Conservation (phyloP, 2,797 vertebrate species). For the Vespertilio murinus region DNA sequence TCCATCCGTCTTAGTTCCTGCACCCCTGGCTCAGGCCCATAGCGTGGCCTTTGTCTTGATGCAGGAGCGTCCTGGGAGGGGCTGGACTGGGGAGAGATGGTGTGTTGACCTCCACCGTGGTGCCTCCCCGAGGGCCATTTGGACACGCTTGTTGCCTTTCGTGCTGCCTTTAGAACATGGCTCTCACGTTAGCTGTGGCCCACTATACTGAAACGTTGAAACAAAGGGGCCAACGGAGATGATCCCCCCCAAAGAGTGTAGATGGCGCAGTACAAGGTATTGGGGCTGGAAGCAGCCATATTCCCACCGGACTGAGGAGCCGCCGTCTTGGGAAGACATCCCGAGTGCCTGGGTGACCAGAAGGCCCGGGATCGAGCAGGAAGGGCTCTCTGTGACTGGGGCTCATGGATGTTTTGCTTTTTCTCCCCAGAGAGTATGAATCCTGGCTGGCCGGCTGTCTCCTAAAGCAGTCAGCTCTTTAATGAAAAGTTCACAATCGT, state of each 20-base stretch:
- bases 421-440: background rate
- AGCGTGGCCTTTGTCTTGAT: background rate
- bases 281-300: background rate
- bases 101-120: no score
- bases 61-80: background rate
- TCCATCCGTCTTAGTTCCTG: background rate
- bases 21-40: background rate
- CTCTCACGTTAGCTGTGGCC: background rate
- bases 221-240: background rate
- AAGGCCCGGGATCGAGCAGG: background rate
- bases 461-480: conserved; percentile 24
- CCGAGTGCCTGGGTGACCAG: background rate
- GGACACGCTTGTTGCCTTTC: background rate
- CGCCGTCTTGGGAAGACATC: background rate
- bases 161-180: background rate
- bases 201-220: background rate
- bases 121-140: background rate
- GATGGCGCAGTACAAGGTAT: background rate
- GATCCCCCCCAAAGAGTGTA: background rate
- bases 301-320: background rate
- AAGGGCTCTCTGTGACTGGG: background rate
- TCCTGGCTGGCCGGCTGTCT: conserved; percentile 25
- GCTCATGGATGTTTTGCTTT: background rate
- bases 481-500: conserved; percentile 1
- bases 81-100: rapidly evolving